Evolutionary conservation across 1,140 invertebrate genomes (phyloP), one percentile per base, ranked within the genome.

Genomic region (Hyposmocoma kahamanoa): DNA sequence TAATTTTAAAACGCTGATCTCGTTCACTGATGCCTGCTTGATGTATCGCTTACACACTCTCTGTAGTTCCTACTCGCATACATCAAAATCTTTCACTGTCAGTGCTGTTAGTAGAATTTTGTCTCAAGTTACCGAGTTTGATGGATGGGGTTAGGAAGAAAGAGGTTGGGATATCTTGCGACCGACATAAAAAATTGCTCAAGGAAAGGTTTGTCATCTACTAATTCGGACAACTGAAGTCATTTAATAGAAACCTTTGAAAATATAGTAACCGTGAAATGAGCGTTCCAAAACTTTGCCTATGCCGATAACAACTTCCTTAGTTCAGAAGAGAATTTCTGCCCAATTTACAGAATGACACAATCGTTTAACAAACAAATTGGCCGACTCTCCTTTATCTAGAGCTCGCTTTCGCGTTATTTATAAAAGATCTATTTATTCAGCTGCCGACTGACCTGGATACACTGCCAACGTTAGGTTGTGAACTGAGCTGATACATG

Each of bases 401-500:
- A 44, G 53, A 42, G 48, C 58, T 55, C 59, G 60, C 48, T 59
- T 55, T 59, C 45, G 63, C 50, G 67, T 75, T 83, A 80, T 80
- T 79, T 77, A 80, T 80, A 83, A 78, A 57, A 71, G 54, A 73
- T 77, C 68, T 82, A 80, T 84, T 81, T 84, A 72, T 78, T 78
- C 78, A 82, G 71, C 77, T 70, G 80, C 58, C 30, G 61, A 48
- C 42, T 80, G 80, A 80, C 80, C 80, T 82, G 72, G 62, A 78
- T 82, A 66, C 62, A 58, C 47, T 64, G 66, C 59, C 62, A 61
- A 59, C 46, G 48, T 67, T 60, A 61, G 57, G 61, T 42, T 56
- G 43, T 50, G 26, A n/a, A n/a, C 32, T 17, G 32, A 30, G 10
- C 13, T 17, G 32, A 36, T 36, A 36, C 32, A 36, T 8, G 11